Conservation (phyloP, 2,888 invertebrate genomes). For the Diploptera punctata region DNA sequence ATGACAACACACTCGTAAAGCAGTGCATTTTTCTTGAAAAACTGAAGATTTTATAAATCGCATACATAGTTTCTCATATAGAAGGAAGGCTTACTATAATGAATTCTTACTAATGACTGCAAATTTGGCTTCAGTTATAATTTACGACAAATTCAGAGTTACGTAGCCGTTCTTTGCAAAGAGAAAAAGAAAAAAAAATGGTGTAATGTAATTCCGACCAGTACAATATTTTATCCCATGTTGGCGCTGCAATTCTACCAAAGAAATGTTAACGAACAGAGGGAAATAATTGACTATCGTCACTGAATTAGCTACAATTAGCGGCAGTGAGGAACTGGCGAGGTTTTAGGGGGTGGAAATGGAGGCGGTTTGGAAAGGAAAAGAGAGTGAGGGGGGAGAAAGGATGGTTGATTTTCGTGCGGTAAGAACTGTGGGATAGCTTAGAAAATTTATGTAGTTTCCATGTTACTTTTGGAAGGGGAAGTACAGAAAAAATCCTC, state of each 20-base stretch:
- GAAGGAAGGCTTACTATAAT: neutral
- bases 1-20: no score
- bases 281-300: constrained; percentile 27
- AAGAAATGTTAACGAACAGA: constrained; percentile 29
- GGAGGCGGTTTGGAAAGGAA: neutral
- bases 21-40: no score
- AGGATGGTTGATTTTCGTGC: constrained; percentile 18
- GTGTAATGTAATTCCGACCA: constrained; percentile 23
- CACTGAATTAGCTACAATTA: constrained; percentile 29
- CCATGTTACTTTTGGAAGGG: constrained; percentile 1
- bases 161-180: constrained; percentile 4
- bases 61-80: no score
- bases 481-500: no score
- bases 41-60: no score
- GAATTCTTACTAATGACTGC: constrained; percentile 1
- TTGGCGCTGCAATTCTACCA: neutral
- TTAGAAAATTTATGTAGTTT: constrained; percentile 17
- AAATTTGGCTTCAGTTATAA: constrained; percentile 19
- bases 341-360: constrained; percentile 5
- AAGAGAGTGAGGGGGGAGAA: neutral
- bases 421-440: constrained; percentile 8
- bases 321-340: constrained; percentile 14
- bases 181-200: constrained; percentile 3
- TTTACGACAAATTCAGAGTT: neutral
- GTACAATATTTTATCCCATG: constrained; percentile 24